Base-by-base conservation (phyloP, 1,140 invertebrate genomes). In the Cyclargus thomasi region DNA sequence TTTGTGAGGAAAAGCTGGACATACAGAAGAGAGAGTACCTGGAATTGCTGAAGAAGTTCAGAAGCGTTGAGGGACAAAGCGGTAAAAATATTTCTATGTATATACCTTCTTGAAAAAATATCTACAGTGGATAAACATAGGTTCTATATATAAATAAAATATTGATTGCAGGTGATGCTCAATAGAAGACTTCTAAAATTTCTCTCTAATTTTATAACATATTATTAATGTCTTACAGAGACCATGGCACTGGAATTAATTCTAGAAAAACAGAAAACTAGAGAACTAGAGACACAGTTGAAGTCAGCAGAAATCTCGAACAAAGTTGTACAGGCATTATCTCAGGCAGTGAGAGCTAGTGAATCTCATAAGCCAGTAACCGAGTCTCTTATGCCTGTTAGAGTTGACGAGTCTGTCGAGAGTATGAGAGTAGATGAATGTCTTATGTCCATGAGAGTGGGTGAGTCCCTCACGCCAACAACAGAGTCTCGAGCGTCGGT, bases 261-360 rank as follows among this genome's bases (percentile, higher is more conserved):
- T 7, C 69, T 82, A 0, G 86, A 88, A 59, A 79, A 71, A 59
- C 64, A 74, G 7, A 82, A 75, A 35, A 80, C 79, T 16, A 64
- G 67, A 0, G 84, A 86, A 18, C 67, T 86, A 36, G 77, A 86
- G 53, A 75, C 75, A 22, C 69, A 72, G 10, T n/a, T 81, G 53
- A 78, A 76, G 53, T 73, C 79, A 1, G 74, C 74, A 0, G 74
- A 80, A 7, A 64, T 80, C 22, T 76, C 80, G 0, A 67, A 53
- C 4, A 57, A 53, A 2, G 57, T 73, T 0, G 70, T 82, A 20
- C 55, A 20, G 18, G 55, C 55, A 11, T 21, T 59, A 17, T 59
- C 55, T 4, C 55, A 59, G 8, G 55, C 55, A 10, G 20, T 21
- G 39, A 47, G 10, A 16, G 39, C 3, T 2, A 47, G 14, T 21